phyloP scores from a whole-genome alignment of 2,888 invertebrate genomes.

The Drosophila melanosoma region DNA sequence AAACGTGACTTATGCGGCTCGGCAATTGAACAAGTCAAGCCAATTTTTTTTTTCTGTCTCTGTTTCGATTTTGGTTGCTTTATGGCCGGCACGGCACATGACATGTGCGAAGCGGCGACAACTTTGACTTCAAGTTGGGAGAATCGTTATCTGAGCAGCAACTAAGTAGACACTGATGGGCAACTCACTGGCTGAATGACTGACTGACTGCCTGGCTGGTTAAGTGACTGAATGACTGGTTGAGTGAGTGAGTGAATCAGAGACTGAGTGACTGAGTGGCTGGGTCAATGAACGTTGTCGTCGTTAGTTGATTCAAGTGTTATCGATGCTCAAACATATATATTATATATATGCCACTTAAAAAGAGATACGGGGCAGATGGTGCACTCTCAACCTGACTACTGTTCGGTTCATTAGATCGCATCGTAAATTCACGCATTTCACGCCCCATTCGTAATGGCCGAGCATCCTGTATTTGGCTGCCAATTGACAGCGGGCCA shows the following conservation, averaged over 20 bases:
- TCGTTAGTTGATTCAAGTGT: constrained; percentile 38
- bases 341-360: constrained; percentile 12
- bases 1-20: constrained; percentile 71
- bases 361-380: neutral
- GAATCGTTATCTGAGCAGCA: constrained; percentile 33
- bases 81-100: constrained; percentile 35
- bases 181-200: constrained; percentile 22
- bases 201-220: neutral
- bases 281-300: constrained; percentile 74
- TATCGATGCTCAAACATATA: constrained; percentile 31
- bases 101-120: constrained; percentile 14
- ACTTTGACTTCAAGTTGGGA: constrained; percentile 12
- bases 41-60: constrained; percentile 24
- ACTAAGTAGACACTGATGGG: constrained; percentile 46
- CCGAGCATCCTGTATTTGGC: constrained; percentile 65
- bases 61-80: constrained; percentile 10
- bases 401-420: constrained; percentile 33
- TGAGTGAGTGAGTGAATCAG: constrained; percentile 30
- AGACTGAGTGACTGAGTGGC: constrained; percentile 17
- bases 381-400: constrained; percentile 53
- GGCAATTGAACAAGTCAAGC: constrained; percentile 34
- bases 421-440: constrained; percentile 72
- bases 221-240: constrained; percentile 17
- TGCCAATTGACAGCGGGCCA: constrained; percentile 67
- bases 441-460: constrained; percentile 66